Percentiles rank a stretch among this genome's conserved stretches.
Conservation (phyloP, 1,140 invertebrate species). For the Bombus pyrosoma region DNA sequence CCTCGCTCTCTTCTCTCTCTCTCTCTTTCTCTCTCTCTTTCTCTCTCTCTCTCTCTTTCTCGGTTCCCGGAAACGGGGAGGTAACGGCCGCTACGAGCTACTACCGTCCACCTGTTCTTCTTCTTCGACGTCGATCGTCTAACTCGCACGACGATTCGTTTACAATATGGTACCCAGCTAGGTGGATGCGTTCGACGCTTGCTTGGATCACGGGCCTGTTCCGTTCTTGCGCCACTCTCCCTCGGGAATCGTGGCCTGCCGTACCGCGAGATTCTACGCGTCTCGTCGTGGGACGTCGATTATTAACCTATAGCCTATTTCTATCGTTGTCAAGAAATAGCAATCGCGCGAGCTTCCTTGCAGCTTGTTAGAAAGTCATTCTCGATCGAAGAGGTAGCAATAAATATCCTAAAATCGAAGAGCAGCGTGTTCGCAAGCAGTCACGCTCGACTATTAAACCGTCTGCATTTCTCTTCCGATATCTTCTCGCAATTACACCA, state of each 20-base stretch:
- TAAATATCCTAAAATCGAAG: too few species aligned
- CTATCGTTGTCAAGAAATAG: background rate
- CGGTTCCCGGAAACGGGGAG: constrained; percentile 63
- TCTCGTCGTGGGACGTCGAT: background rate
- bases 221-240: constrained; percentile 47
- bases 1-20: background rate
- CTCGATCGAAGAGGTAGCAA: background rate
- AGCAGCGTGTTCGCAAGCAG: too few species aligned
- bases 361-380: background rate
- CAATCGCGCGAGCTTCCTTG: too few species aligned
- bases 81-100: constrained; percentile 57
- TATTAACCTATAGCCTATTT: background rate
- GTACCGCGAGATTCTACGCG: background rate
- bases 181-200: constrained; percentile 72
- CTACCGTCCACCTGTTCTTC: constrained; percentile 61
- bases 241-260: background rate
- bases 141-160: constrained; percentile 47
- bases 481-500: too few species aligned
- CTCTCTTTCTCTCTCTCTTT: constrained; percentile 26
- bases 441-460: too few species aligned
- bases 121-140: constrained; percentile 56
- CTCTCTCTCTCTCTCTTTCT: background rate
- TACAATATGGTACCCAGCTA: constrained; percentile 44
- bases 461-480: too few species aligned
- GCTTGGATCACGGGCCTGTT: constrained; percentile 57